These are phyloP conservation scores for Camponotus floridanus DNA, from an alignment of 1,140 invertebrate species.

Conservation along the genomic window DNA sequence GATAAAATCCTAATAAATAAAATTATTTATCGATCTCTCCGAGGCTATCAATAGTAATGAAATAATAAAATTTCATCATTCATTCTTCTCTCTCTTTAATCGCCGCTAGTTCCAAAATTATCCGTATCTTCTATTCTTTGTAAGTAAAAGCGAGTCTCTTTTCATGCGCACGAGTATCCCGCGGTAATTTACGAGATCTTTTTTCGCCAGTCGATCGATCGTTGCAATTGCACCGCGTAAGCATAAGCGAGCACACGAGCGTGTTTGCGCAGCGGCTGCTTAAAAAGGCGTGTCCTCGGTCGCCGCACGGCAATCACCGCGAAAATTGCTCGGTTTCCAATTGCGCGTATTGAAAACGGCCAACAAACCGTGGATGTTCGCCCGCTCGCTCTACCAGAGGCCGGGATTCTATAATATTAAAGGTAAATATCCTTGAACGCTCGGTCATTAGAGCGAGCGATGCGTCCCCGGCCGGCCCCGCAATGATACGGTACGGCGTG, in stretches of 20 bases:
- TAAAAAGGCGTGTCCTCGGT: conserved; percentile 60
- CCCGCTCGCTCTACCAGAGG: conserved; percentile 26
- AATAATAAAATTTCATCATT: not conserved
- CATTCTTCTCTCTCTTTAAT: not conserved
- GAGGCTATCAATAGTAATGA: not conserved
- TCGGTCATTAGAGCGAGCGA: conserved; percentile 83
- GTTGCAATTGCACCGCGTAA: conserved; percentile 44
- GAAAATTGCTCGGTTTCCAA: conserved; percentile 72
- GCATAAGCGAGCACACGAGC: conserved; percentile 51
- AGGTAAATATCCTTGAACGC: conserved; percentile 83
- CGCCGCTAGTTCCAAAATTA: too few relatives aligned
- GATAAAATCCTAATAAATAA: not conserved
- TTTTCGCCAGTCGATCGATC: conserved; percentile 36
- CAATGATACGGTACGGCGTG: conserved; percentile 78
- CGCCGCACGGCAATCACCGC: conserved; percentile 61
- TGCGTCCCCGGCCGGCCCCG: conserved; percentile 72
- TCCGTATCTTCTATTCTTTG: not conserved
- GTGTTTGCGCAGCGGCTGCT: conserved; percentile 56
- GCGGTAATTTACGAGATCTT: conserved; percentile 54
- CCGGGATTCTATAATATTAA: conserved; percentile 82
- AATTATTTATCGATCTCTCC: not conserved
- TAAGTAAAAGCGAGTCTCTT: not conserved
- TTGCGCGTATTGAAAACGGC: conserved; percentile 68
- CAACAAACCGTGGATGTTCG: conserved; percentile 67
- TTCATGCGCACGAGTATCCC: conserved; percentile 23